Percentiles rank a stretch among this genome's conserved stretches.
These are phyloP conservation scores for Heliangelus exortis DNA, from an alignment of 2,797 vertebrate species.

Conservation along the genomic window DNA sequence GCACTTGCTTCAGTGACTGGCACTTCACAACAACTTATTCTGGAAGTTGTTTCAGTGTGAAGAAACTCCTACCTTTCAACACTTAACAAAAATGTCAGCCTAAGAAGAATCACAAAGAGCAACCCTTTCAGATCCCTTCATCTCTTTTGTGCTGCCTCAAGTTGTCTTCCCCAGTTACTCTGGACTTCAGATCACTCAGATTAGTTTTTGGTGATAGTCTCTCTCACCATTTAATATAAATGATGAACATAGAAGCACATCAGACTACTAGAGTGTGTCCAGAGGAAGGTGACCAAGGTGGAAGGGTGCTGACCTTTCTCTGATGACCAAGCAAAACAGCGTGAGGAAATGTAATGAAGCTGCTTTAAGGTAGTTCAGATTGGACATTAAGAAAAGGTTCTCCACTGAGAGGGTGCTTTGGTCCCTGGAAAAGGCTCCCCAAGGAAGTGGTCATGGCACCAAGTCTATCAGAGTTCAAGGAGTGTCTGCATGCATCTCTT, in stretches of 20 bases:
- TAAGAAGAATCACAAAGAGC: not conserved
- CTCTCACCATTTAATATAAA: not conserved
- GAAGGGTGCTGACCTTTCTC: not conserved
- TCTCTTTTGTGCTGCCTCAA: not conserved
- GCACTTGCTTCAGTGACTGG: not conserved
- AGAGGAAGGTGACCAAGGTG: not conserved
- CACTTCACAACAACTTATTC: not conserved
- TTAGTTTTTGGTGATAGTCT: not conserved
- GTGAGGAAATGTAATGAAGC: not conserved
- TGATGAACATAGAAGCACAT: not conserved
- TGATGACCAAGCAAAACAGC: not conserved
- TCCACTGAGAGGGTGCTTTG: not conserved
- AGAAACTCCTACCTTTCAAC: not conserved
- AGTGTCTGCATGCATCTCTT: fast-evolving
- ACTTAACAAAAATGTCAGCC: not conserved
- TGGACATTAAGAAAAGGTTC: not conserved
- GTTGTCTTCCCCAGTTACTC: not conserved
- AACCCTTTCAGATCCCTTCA: not conserved
- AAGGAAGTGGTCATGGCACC: not conserved
- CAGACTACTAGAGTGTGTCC: no score
- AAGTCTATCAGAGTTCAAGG: not conserved
- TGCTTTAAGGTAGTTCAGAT: not conserved
- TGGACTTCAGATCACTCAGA: not conserved
- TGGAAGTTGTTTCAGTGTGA: not conserved
- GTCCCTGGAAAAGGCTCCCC: not conserved